A percentile compares a stretch with the other conserved stretches of the same genome.
Evolutionary conservation across 2,888 invertebrate species (phyloP).

Genomic region (Plebejus melissa): DNA sequence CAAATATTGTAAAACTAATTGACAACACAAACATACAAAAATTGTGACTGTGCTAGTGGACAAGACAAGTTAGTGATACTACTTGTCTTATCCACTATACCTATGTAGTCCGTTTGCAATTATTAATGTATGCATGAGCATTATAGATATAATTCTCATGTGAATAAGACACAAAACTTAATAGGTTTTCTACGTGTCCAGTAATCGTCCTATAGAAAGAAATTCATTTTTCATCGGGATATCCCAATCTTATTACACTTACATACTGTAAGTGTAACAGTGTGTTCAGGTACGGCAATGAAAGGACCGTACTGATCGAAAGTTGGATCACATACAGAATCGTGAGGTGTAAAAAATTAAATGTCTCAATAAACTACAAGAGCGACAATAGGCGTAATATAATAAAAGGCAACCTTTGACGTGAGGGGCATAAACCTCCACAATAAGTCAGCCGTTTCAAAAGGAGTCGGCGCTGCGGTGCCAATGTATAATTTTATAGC

Average conservation of each 20-base stretch:
- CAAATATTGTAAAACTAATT: not conserved
- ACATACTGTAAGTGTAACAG: not conserved
- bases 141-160: not conserved
- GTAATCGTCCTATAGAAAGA: not conserved
- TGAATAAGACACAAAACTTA: not conserved
- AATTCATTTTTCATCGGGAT: not conserved
- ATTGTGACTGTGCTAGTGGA: too few relatives aligned
- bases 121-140: not conserved
- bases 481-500: slow-evolving; percentile 34
- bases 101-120: not conserved
- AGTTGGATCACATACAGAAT: not conserved
- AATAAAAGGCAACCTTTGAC: slow-evolving; percentile 26
- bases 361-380: slow-evolving; percentile 17
- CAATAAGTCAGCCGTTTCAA: slow-evolving; percentile 28
- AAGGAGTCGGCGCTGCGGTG: slow-evolving; percentile 29
- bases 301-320: not conserved
- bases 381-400: slow-evolving; percentile 23
- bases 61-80: too few relatives aligned
- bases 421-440: slow-evolving; percentile 25
- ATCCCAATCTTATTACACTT: not conserved
- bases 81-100: too few relatives aligned
- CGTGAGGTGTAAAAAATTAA: slow-evolving; percentile 18
- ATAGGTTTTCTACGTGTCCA: not conserved
- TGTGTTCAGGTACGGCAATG: not conserved
- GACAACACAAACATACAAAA: not conserved